Evolutionary conservation across 64 coral and sea anemone genomes (phyloP), one percentile per base, ranked within the genome.

Genomic region (Montipora capricornis): DNA sequence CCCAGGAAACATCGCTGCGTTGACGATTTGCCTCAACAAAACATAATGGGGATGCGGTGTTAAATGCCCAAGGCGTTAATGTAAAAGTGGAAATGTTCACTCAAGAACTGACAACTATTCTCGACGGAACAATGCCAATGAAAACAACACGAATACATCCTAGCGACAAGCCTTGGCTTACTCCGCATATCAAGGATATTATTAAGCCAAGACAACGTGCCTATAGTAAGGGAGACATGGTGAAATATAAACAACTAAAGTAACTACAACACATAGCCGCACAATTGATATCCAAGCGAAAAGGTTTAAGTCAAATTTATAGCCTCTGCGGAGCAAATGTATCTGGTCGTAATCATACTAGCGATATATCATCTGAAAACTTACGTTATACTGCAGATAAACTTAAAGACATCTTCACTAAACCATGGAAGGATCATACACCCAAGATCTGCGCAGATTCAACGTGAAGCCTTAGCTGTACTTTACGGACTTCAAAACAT

Each of bases 241-340:
- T 15, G 3, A 80, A 80, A 78, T 90, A 90, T 37, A 37, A 37
- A 37, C 29, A 37, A 37, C 29, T 37, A 13, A 37, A 80, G 45
- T 11, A 80, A 80, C 52, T 93, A 76, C 24, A 49, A 11, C 29
- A 80, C 6, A 88, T 80, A 50, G 83, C 52, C 5, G 24, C 81
- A 1, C 4, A 9, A 29, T 47, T 93, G 8, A 88, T 93, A 88
- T 87, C 91, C 22, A 87, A 80, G 10, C 20, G 53, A 6, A 90
- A 53, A 79, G 12, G 29, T 37, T 37, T 37, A 1, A 37, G 29
- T 37, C 29, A 37, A 37, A 37, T 37, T 37, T 37, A 37, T 37
- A 37, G 29, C 29, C 29, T 37, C 29, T 37, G 29, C 29, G 29
- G 29, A 29, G 29, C 53, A 57, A 11, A 57, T 57, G 53, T 8